Percentiles rank a stretch among this genome's conserved stretches.
Evolutionary conservation across 2,888 invertebrate species (phyloP).

Genomic region (Caenorhabditis becei): DNA sequence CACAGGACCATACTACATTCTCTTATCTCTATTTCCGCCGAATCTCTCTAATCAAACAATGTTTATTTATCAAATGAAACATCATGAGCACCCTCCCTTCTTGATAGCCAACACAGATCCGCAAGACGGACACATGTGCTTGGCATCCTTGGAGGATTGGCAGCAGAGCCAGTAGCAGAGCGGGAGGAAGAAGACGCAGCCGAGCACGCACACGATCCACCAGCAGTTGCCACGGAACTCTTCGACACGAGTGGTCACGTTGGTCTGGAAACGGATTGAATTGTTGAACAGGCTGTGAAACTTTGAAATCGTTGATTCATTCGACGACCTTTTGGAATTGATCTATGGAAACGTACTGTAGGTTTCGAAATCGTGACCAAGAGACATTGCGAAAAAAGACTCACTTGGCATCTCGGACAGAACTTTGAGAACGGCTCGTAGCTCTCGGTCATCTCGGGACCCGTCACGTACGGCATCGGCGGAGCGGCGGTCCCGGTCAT

Average conservation of each 20-base stretch:
- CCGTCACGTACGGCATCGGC: background rate
- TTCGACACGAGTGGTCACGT: conserved; percentile 19
- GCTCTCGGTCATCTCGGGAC: conserved; percentile 1
- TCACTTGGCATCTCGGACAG: conserved; percentile 12
- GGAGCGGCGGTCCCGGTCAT: background rate
- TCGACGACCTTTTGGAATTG: too few relatives aligned
- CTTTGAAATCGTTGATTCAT: too few relatives aligned
- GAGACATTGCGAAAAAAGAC: background rate
- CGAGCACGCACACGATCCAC: conserved; percentile 43
- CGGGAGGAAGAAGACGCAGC: conserved; percentile 45
- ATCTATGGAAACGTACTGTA: too few relatives aligned
- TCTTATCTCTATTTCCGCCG: background rate
- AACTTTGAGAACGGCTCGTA: conserved; percentile 2
- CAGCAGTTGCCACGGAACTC: conserved; percentile 43
- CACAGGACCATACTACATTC: too few relatives aligned
- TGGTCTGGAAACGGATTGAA: conserved; percentile 32
- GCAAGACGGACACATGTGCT: conserved; percentile 49
- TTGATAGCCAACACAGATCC: conserved; percentile 24
- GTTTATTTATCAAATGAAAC: too few relatives aligned
- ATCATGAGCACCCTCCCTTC: conserved; percentile 19
- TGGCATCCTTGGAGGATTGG: conserved; percentile 42
- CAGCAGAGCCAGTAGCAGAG: conserved; percentile 46
- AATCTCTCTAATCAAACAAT: background rate
- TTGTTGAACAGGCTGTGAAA: too few relatives aligned
- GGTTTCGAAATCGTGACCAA: too few relatives aligned